Evolutionary conservation across 2,888 invertebrate species (phyloP), one percentile per base, ranked within the genome.

Genomic region (Melanchra persicariae): DNA sequence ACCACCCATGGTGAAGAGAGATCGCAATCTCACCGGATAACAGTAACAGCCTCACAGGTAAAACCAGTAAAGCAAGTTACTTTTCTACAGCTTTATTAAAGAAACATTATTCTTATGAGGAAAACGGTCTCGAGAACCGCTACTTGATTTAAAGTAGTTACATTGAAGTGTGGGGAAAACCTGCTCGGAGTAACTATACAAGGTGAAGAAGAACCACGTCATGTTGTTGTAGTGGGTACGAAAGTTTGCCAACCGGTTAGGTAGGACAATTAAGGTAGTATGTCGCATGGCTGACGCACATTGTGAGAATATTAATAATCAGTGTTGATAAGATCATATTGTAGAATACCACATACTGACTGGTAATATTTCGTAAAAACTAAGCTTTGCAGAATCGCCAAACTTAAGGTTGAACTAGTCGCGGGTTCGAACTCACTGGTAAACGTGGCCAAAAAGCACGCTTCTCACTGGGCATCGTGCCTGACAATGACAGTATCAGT

Each of bases 131-230:
- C 12, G 51, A 64, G 62, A 59, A 49, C 66, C 55, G 62, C 55
- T 70, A 54, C 52, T 72, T 49, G 2, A 22, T 47, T 10, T 45
- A 8, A 15, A n/a, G 9, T 1, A 9, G 9, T n/a, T 22, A 15
- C 22, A 26, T 43, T n/a, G 17, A 24, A n/a, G 55, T 58, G 63
- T 63, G 45, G 79, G 81, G 60, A 52, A 79, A 66, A 66, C 77
- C 77, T 43, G 4, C 19, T 37, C 15, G n/a, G 22, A 51, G 2
- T n/a, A 47, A 19, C 17, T 37, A 37, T 6, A 26, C 40, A 47
- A 45, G 47, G 12, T 8, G 40, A 58, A 64, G 17, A 63, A n/a
- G 22, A 4, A 51, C 19, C 30, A 37, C 26, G 26, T 45, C 30
- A 45, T 45, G 17, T 58, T 24, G 52, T 51, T 19, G 10, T n/a